Evolutionary conservation across 2,888 invertebrate genomes (phyloP), one percentile per base, ranked within the genome.

Genomic region (Lepidochitona cinerea): DNA sequence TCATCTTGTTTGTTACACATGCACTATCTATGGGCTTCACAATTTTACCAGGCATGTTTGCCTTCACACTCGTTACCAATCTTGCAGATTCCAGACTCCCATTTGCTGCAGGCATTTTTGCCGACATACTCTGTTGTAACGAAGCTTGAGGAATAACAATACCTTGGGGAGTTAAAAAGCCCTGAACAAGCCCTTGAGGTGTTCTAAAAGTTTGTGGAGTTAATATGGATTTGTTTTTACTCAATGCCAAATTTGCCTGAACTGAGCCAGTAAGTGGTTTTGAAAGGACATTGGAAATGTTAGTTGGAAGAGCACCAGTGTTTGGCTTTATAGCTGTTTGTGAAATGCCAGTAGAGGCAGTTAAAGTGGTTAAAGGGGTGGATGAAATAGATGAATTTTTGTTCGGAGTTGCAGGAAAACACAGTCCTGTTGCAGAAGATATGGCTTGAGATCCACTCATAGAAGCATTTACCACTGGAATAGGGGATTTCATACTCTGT

Each of bases 401-500:
- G 14, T 59, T 23, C 29, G 32, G 32, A 26, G 26, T 26, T 23
- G 18, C 26, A 4, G 14, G 23, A 59, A 29, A 23, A 14, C 18
- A 14, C 14, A 29, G 14, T 23, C 32, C 54, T 7, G 54, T 70
- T 35, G 52, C 36, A 37, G 70, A 35, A 4, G 70, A 35, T 18
- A 53, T 52, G 18, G 59, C 18, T 59, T 23, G 4, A 35, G 4
- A 14, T 2, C 37, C 36, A 12, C 18, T 23, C 4, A 36, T 67
- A 35, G 67, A 36, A 5, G 67, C 36, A 35, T 35, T 36, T 14
- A 72, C 66, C 9, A 84, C 84, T 9, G 87, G 83, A 65, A 89
- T 89, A 1, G 89, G 88, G n/a, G 81, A 82, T 71, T 87, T 88
- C 83, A 84, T 87, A 53, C 85, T 85, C 72, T 83, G 84, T 65